These are phyloP conservation scores for Nerophis lumbriciformis DNA, from an alignment of 2,113 vertebrate genomes.

Conservation along the genomic window DNA sequence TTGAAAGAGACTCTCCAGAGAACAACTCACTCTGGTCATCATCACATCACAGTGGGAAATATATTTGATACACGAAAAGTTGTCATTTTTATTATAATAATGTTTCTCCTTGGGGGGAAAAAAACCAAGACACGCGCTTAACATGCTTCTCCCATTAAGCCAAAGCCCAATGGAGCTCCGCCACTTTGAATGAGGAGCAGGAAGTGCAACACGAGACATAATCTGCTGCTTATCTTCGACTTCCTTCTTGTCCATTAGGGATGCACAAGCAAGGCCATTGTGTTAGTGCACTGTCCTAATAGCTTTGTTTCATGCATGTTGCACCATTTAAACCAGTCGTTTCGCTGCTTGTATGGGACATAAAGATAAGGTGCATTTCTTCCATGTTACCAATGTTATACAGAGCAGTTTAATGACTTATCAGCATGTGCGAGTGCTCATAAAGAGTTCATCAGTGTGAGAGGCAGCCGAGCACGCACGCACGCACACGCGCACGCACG, in stretches of 20 bases:
- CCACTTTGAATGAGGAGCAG: slow-evolving; percentile 26
- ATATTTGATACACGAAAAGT: neutral
- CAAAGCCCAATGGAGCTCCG: slow-evolving; percentile 14
- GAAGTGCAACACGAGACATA: slow-evolving; percentile 34
- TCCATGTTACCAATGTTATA: slow-evolving; percentile 41
- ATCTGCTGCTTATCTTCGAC: slow-evolving; percentile 52
- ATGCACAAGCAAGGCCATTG: slow-evolving; percentile 37
- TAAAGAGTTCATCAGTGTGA: slow-evolving; percentile 24
- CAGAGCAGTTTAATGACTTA: slow-evolving; percentile 41
- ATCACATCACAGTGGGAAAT: neutral
- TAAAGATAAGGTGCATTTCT: slow-evolving; percentile 58
- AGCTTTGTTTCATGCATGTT: slow-evolving; percentile 60
- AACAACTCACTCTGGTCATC: slow-evolving; percentile 28
- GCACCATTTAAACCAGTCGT: slow-evolving; percentile 54
- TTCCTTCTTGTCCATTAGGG: slow-evolving; percentile 52
- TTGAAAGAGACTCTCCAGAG: slow-evolving; percentile 31
- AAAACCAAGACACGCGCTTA: slow-evolving; percentile 11
- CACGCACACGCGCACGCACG: neutral
- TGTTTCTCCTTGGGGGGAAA: too few species aligned
- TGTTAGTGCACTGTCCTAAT: slow-evolving; percentile 52
- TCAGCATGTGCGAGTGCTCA: slow-evolving; percentile 34
- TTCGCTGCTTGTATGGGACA: slow-evolving; percentile 49
- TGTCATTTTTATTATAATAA: neutral
- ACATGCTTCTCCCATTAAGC: slow-evolving; percentile 19
- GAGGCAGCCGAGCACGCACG: neutral